phyloP scores from a whole-genome alignment of 2,113 vertebrate species.

The Arothron firmamentum region DNA sequence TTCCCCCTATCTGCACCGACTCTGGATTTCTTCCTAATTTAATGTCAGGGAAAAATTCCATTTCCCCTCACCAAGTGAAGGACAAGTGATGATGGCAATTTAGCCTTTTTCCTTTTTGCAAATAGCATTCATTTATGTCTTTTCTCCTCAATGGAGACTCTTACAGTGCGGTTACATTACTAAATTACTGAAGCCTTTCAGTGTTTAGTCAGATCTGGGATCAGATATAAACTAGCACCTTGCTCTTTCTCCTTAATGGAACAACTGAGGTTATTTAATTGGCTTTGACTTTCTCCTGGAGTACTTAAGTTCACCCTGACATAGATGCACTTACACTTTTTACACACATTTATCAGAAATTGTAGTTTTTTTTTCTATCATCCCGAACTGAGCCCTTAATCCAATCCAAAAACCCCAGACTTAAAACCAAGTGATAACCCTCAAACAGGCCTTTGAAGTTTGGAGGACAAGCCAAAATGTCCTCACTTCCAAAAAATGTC shows the following conservation, averaged over 20 bases:
- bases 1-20: constrained; percentile 28
- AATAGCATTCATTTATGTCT: constrained; percentile 26
- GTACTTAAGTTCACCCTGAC: too few relatives aligned
- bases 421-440: too few relatives aligned
- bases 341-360: too few relatives aligned
- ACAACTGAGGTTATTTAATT: constrained; percentile 10
- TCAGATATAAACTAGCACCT: constrained; percentile 29
- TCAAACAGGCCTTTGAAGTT: too few relatives aligned
- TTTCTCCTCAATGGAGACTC: constrained; percentile 2
- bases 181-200: constrained; percentile 25
- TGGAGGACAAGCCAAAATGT: too few relatives aligned
- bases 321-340: too few relatives aligned
- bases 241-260: background rate
- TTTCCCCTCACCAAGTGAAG: constrained; percentile 36
- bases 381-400: too few relatives aligned
- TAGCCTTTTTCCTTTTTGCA: constrained; percentile 16
- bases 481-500: too few relatives aligned
- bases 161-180: constrained; percentile 36
- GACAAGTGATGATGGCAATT: constrained; percentile 44
- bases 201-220: constrained; percentile 29
- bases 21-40: constrained; percentile 35
- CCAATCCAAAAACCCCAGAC: too few relatives aligned
- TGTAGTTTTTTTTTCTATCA: too few relatives aligned
- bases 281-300: too few relatives aligned
- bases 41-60: constrained; percentile 33